Percentiles rank a stretch among this genome's conserved stretches.
phyloP scores from a whole-genome alignment of 1,140 invertebrate genomes.

The Drosophila arawakana region DNA sequence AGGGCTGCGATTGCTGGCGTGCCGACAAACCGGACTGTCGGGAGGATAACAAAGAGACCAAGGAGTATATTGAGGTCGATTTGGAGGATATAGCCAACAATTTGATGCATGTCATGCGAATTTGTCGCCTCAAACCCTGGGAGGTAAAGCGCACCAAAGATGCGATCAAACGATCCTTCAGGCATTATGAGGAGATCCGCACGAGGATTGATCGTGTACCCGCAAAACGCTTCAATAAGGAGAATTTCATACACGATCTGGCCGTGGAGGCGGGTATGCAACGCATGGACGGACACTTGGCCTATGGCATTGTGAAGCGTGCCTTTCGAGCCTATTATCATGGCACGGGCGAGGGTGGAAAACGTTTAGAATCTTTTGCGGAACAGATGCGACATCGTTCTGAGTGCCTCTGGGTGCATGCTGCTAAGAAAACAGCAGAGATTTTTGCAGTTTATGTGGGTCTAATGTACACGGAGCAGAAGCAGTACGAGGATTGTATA shows the following conservation, averaged over 20 bases:
- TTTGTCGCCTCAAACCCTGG: constrained; percentile 60
- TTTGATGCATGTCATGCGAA: constrained; percentile 63
- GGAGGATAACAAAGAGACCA: background rate
- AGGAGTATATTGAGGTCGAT: constrained; percentile 24
- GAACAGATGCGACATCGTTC: constrained; percentile 23
- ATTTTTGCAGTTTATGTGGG: constrained; percentile 61
- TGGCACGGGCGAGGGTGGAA: constrained; percentile 43
- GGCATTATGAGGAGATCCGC: constrained; percentile 66
- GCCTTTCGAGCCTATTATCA: constrained; percentile 75
- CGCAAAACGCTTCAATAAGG: constrained; percentile 65
- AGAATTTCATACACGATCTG: constrained; percentile 71
- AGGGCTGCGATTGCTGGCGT: constrained; percentile 34
- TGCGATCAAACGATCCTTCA: constrained; percentile 54
- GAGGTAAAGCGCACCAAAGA: constrained; percentile 50
- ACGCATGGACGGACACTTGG: constrained; percentile 69
- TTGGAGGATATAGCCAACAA: constrained; percentile 63
- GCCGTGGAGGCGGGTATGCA: constrained; percentile 59
- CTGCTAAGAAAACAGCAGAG: constrained; percentile 64
- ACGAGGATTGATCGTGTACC: constrained; percentile 63
- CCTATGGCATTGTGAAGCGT: constrained; percentile 71
- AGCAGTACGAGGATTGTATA: constrained; percentile 58
- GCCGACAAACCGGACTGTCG: constrained; percentile 1
- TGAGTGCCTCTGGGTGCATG: constrained; percentile 73
- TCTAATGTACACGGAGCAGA: constrained; percentile 61
- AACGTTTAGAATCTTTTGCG: background rate